Percentiles rank a stretch among this genome's conserved stretches.
Evolutionary conservation across 2,797 vertebrate species (phyloP).

Genomic region (Onychomys torridus): DNA sequence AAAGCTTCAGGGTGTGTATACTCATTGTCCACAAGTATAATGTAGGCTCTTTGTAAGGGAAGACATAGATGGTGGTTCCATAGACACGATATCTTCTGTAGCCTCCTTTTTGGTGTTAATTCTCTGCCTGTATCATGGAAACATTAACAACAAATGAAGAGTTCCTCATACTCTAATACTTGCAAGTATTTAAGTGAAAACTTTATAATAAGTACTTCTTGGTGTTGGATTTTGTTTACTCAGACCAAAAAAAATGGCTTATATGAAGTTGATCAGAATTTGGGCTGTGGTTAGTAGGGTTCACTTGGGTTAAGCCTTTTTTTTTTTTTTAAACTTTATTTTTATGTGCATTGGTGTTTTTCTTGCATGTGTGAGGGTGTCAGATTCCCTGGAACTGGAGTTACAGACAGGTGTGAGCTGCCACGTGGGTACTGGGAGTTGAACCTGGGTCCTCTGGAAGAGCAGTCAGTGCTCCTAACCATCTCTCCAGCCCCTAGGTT

Average conservation of each 20-base stretch:
- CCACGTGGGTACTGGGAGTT: too few relatives aligned
- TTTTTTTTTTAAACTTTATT: too few relatives aligned
- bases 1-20: not conserved
- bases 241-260: not conserved
- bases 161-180: conserved; percentile 7
- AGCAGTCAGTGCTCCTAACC: too few relatives aligned
- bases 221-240: not conserved
- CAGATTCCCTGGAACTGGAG: too few relatives aligned
- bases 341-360: too few relatives aligned
- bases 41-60: not conserved
- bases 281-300: not conserved
- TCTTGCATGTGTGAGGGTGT: too few relatives aligned
- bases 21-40: not conserved
- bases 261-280: not conserved
- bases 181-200: not conserved
- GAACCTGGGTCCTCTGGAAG: too few relatives aligned
- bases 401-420: too few relatives aligned
- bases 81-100: not conserved
- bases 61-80: not conserved
- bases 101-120: not conserved
- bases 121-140: not conserved
- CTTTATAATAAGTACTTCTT: not conserved
- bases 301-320: not conserved
- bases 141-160: not conserved
- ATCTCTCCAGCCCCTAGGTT: not conserved